Conservation (phyloP, 1,140 invertebrate species). For the Hycleus cichorii region DNA sequence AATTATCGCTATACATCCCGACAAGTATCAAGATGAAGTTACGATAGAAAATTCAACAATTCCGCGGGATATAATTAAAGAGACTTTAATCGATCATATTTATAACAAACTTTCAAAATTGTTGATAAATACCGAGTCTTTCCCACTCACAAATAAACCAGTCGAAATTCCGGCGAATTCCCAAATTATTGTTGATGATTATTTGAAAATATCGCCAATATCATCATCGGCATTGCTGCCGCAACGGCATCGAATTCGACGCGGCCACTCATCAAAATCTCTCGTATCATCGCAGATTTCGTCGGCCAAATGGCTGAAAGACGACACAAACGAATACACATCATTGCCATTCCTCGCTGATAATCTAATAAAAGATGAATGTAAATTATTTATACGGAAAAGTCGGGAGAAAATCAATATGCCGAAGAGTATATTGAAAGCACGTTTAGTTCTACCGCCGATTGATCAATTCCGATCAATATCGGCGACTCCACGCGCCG, state of each 20-base stretch:
- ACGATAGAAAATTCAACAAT: neutral
- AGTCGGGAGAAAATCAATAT: neutral
- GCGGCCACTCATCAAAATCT: neutral
- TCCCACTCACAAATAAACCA: neutral
- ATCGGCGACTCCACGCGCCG: conserved; percentile 22
- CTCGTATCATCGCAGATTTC: conserved; percentile 12
- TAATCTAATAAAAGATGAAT: neutral
- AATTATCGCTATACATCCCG: conserved; percentile 10
- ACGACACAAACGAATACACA: conserved; percentile 3
- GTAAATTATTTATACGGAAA: neutral
- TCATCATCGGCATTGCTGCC: neutral
- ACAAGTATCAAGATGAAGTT: conserved; percentile 2
- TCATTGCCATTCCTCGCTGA: conserved; percentile 17
- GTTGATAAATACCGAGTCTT: neutral
- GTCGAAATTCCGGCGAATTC: neutral
- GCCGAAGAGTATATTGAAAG: conserved; percentile 6
- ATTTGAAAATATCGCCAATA: conserved; percentile 14
- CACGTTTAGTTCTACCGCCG: conserved; percentile 23
- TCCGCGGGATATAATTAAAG: conserved; percentile 7
- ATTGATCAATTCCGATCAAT: conserved; percentile 27
- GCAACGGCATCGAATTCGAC: neutral
- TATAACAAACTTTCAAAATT: conserved; percentile 6
- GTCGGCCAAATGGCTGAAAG: conserved; percentile 10
- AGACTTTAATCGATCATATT: conserved; percentile 7
- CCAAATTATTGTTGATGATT: conserved; percentile 9